A percentile compares a stretch with the other conserved stretches of the same genome.
Conservation (phyloP, 2,888 invertebrate species). For the Zhengitettix transpicula region DNA sequence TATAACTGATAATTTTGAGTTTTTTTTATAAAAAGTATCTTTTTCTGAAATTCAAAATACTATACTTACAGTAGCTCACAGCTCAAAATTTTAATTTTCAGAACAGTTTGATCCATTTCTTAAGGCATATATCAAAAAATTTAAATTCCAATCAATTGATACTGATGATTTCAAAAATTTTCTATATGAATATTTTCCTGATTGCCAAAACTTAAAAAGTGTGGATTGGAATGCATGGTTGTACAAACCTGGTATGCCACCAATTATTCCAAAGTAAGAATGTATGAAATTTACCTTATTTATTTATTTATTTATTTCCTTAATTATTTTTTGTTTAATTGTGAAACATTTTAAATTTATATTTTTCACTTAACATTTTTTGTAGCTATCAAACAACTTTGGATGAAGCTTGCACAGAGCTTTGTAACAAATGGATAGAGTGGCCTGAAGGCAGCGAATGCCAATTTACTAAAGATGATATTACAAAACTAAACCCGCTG, state of each 20-base stretch:
- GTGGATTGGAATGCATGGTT: slow-evolving; percentile 83
- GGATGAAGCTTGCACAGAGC: slow-evolving; percentile 37
- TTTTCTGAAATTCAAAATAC: too few relatives aligned
- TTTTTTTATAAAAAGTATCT: too few relatives aligned
- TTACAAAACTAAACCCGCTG: slow-evolving; percentile 37
- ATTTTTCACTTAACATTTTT: slow-evolving; percentile 4
- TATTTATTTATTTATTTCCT: background rate
- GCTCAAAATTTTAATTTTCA: slow-evolving; percentile 17
- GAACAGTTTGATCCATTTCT: slow-evolving; percentile 69
- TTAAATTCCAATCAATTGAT: slow-evolving; percentile 64
- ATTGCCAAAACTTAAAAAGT: slow-evolving; percentile 29
- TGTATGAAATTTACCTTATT: background rate
- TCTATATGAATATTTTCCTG: slow-evolving; percentile 51
- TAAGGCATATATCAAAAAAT: slow-evolving; percentile 59
- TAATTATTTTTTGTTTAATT: background rate
- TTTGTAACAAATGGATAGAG: slow-evolving; percentile 38
- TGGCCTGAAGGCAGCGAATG: slow-evolving; percentile 25
- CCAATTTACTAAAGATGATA: slow-evolving; percentile 33
- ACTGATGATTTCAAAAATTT: slow-evolving; percentile 64
- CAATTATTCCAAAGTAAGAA: slow-evolving; percentile 58
- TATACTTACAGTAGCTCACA: too few relatives aligned
- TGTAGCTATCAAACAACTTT: slow-evolving; percentile 50
- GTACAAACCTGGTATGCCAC: slow-evolving; percentile 71
- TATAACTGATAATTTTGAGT: too few relatives aligned
- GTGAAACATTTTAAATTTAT: background rate